Evolutionary conservation across 2,797 vertebrate genomes (phyloP), one percentile per base, ranked within the genome.

Genomic region (Neosalanx taihuensis): DNA sequence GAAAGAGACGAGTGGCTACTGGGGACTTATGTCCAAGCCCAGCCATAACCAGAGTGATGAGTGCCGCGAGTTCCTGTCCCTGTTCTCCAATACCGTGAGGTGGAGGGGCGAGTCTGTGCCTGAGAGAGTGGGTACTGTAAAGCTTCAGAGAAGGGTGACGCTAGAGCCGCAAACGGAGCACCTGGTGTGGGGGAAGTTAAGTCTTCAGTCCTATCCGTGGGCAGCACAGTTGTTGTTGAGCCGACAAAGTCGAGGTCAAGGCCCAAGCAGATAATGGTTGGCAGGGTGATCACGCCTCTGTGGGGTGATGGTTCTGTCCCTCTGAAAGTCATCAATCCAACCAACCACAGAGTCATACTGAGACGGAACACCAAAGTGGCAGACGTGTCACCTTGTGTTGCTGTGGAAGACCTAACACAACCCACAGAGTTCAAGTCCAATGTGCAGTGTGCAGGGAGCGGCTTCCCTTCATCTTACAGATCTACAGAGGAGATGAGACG

Each of bases 231-330:
- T 6, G 20, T 46, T 12, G 26, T 70, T 23, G 68, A 70, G 35
- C 58, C 33, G 1, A 70, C 58, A 3, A 70, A 20, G 37, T 29
- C 60, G 29, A 4, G 2, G 26, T 71, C 35, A 12, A 51, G 29
- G 2, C 17, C 37, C 17, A 29, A 4, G 33, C 51, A 64, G 20
- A 46, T 71, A 41, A 41, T 71, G 17, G 69, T 71, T 17, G 72
- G 64, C 0, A 20, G 49, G 1, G 53, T 78, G 10, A 63, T 79
- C 1, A 58, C 76, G 7, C 64, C 69, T 7, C 17, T 82, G 3
- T 74, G 69, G 60, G 80, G 70, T 1, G 70, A 78, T 26, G 46
- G 72, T 10, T 78, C 33, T 71, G 65, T 77, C 13, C 72, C 65
- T 6, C 20, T 75, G 9, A 77, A 64, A 49, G 12, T 79, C 35